Evolutionary conservation across 2,797 vertebrate species (phyloP), one percentile per base, ranked within the genome.

Genomic region (Microctenopoma stevenorrisi): DNA sequence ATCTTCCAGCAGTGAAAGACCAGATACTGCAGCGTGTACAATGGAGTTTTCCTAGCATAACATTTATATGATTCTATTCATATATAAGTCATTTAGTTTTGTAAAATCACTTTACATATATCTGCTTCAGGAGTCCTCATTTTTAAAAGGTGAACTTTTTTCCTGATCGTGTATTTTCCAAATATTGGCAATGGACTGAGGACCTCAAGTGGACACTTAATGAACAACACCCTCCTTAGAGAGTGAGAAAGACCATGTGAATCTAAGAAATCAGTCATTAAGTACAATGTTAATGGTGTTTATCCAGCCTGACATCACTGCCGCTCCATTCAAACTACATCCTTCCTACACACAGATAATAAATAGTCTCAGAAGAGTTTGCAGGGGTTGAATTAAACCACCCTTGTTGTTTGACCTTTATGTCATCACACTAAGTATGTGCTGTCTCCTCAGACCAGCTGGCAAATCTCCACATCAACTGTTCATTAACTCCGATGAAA

Each of bases 181-280:
- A 22, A 35, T 16, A 38, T 70, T 53, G 44, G 9, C 77, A 55
- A 83, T 65, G 5, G 56, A 67, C 79, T 65, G 84, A 77, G 83
- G 86, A 76, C 88, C 82, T 87, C 88, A 68, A 77, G 87, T 88
- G 87, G 87, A 74, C 60, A 46, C 37, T 33, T 56, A 40, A 25
- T 33, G 67, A 84, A 88, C 72, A 72, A 37, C 82, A 82, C 0
- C 38, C 30, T 13, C 4, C 13, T 15, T 4, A 10, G 48, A 66
- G 28, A 55, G 10, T 14, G n/a, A 47, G 49, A 35, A 18, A 51
- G 42, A 54, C 58, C 5, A 12, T 12, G 16, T 44, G 8, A 54
- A 40, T 47, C 5, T 38, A 46, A 64, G 26, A 62, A 13, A 59
- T 51, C 10, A 9, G 46, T 42, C 44, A 69, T 18, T 42, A 37